A percentile compares a stretch with the other conserved stretches of the same genome.
Conservation (phyloP, 2,797 vertebrate genomes). For the Podargus strigoides region DNA sequence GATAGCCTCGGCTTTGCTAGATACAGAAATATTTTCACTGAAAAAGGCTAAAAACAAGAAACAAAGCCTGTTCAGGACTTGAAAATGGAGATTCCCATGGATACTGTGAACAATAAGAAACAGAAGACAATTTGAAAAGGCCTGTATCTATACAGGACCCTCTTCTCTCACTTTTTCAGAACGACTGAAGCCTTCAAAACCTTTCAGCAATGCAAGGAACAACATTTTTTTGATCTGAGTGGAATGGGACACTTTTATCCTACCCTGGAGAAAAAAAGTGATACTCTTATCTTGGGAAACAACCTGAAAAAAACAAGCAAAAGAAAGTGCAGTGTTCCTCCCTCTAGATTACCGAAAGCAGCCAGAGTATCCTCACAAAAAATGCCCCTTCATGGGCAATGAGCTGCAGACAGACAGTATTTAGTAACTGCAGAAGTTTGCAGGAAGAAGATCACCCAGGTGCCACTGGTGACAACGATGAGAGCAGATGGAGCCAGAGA, state of each 20-base stretch:
- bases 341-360: neutral
- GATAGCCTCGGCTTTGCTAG: neutral
- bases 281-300: neutral
- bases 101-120: neutral
- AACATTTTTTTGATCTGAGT: neutral
- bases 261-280: neutral
- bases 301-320: neutral
- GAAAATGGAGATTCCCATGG: neutral
- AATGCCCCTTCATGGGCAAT: neutral
- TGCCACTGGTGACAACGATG: rapidly evolving
- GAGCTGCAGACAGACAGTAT: neutral
- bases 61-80: neutral
- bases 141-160: neutral
- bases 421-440: neutral
- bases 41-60: neutral
- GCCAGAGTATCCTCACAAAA: neutral
- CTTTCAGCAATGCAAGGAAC: neutral
- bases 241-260: neutral
- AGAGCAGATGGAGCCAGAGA: conserved; percentile 43
- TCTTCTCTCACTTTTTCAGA: neutral
- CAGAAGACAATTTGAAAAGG: neutral
- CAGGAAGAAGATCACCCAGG: neutral
- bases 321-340: neutral
- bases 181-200: neutral
- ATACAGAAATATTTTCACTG: neutral